Conservation (phyloP, 2,888 invertebrate species). For the Phengaris arion region DNA sequence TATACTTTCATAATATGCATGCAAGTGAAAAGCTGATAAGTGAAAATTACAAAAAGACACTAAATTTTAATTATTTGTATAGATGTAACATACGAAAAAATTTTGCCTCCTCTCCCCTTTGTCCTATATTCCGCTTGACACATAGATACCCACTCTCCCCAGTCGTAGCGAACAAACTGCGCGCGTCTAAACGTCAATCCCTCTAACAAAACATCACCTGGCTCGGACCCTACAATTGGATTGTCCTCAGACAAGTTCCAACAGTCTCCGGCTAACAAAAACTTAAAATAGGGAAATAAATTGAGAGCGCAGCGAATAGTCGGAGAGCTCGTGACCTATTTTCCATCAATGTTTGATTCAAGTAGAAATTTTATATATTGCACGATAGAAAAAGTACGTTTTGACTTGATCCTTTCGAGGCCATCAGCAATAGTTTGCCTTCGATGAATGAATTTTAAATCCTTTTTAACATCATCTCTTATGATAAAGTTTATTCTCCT, state of each 20-base stretch:
- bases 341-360: conserved; percentile 8
- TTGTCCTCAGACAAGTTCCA: neutral
- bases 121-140: too few species aligned
- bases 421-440: too few species aligned
- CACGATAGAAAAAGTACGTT: neutral
- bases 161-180: neutral
- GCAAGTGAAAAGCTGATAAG: too few species aligned
- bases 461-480: too few species aligned
- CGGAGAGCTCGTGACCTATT: conserved; percentile 13
- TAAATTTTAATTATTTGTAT: too few species aligned
- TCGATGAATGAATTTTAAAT: too few species aligned
- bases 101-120: too few species aligned
- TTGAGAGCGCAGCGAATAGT: conserved; percentile 15
- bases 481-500: too few species aligned
- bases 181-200: conserved; percentile 10
- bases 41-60: too few species aligned
- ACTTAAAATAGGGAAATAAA: conserved; percentile 6
- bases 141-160: neutral
- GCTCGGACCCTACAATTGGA: neutral
- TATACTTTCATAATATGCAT: too few species aligned
- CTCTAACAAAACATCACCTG: conserved; percentile 7
- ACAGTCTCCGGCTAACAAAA: neutral
- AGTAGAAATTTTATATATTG: neutral
- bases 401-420: neutral
- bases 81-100: too few species aligned